These are phyloP conservation scores for Calidris pygmaea DNA, from an alignment of 2,113 vertebrate species.

Conservation along the genomic window DNA sequence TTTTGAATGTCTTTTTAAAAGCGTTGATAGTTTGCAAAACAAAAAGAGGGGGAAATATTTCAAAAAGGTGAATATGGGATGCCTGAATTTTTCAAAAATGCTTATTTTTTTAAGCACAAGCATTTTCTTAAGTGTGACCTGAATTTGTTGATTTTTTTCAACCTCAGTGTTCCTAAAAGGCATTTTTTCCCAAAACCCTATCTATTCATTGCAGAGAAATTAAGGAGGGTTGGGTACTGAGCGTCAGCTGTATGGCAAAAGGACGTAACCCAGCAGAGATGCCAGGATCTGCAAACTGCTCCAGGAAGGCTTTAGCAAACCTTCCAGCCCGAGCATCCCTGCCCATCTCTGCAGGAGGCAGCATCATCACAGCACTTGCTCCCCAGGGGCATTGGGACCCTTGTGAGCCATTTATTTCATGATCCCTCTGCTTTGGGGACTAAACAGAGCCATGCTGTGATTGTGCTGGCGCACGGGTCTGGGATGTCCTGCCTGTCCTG, in stretches of 20 bases:
- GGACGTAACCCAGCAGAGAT: not conserved
- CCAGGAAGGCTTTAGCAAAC: not conserved
- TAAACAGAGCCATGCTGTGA: not conserved
- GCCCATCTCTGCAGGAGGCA: not conserved
- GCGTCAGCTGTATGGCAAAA: not conserved
- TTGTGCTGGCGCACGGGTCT: accelerated
- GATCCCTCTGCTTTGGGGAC: accelerated
- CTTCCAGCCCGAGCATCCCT: not conserved
- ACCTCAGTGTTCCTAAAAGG: not conserved
- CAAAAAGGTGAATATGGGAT: not conserved
- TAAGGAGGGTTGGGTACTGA: not conserved
- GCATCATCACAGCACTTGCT: not conserved
- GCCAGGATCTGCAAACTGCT: accelerated
- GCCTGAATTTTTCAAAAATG: not conserved
- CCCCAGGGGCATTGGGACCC: not conserved
- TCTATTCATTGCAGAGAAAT: not conserved
- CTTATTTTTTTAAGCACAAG: not conserved
- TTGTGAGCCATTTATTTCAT: not conserved
- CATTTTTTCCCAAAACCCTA: not conserved
- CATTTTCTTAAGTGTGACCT: not conserved
- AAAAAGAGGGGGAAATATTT: not conserved
- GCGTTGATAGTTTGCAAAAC: not conserved
- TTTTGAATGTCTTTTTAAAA: not conserved
- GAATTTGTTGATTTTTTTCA: not conserved
- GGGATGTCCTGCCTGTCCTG: not conserved